phyloP scores from a whole-genome alignment of 1,140 invertebrate species.

The Drosophila nigrodunni region DNA sequence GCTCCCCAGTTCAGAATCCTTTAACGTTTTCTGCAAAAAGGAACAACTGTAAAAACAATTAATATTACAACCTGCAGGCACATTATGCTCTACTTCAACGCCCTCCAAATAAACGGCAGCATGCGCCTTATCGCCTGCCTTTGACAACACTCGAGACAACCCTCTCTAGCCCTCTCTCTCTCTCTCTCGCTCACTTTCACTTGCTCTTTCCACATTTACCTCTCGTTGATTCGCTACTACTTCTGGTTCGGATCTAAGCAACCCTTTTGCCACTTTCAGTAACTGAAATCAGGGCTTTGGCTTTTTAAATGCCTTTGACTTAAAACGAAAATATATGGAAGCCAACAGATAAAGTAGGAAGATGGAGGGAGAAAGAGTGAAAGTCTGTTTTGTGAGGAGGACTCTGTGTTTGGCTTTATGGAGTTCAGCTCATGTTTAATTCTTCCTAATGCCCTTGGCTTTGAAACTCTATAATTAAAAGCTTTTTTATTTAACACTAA shows the following conservation, averaged over 20 bases:
- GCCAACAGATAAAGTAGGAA: constrained; percentile 17
- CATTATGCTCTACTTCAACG: constrained; percentile 56
- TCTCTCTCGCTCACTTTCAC: not conserved
- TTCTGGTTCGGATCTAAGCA: constrained; percentile 10
- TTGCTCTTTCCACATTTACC: not conserved
- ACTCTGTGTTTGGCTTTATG: constrained; percentile 9
- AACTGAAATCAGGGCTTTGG: constrained; percentile 22
- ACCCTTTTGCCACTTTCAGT: constrained; percentile 26
- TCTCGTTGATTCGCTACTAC: not conserved
- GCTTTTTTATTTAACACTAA: constrained; percentile 61
- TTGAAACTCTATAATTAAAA: constrained; percentile 64
- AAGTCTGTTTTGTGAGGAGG: too few relatives aligned
- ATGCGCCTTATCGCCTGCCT: constrained; percentile 65
- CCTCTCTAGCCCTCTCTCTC: not conserved
- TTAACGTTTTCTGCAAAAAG: constrained; percentile 53
- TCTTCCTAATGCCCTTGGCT: constrained; percentile 30
- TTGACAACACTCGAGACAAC: constrained; percentile 56
- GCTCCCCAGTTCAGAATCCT: constrained; percentile 39
- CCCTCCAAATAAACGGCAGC: not conserved
- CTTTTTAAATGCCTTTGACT: constrained; percentile 56
- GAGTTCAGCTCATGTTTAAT: constrained; percentile 31
- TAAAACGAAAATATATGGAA: constrained; percentile 33
- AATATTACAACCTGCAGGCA: constrained; percentile 81
- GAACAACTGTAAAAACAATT: constrained; percentile 75
- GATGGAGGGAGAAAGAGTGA: not conserved